These are phyloP conservation scores for Andrena praecox DNA, from an alignment of 2,888 invertebrate genomes.

Conservation along the genomic window DNA sequence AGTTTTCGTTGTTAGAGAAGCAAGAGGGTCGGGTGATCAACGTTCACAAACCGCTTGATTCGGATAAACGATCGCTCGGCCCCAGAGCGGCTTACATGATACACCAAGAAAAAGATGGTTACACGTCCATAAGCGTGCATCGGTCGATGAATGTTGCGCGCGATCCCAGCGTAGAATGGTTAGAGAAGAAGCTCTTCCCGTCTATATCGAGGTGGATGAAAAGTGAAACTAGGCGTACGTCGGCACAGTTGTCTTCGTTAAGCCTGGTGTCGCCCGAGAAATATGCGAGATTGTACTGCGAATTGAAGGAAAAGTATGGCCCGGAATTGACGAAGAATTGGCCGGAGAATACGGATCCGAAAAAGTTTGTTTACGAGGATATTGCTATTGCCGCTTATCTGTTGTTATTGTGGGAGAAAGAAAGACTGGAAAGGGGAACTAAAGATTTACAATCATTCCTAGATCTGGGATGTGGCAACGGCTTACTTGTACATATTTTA, in stretches of 20 bases:
- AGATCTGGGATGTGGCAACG: constrained; percentile 99
- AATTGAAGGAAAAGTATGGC: constrained; percentile 92
- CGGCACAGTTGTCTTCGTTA: constrained; percentile 86
- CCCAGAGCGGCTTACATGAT: constrained; percentile 78
- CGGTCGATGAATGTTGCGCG: constrained; percentile 15
- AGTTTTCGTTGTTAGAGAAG: constrained; percentile 83
- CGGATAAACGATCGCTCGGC: constrained; percentile 84
- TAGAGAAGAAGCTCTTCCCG: constrained; percentile 86
- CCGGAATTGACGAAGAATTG: constrained; percentile 92
- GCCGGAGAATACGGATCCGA: constrained; percentile 97
- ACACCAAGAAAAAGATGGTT: constrained; percentile 60
- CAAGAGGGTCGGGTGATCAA: constrained; percentile 84
- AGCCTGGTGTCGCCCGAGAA: constrained; percentile 88
- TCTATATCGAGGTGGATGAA: constrained; percentile 89
- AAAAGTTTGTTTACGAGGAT: constrained; percentile 98
- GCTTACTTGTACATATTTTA: constrained; percentile 95
- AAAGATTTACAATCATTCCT: constrained; percentile 89
- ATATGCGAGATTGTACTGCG: constrained; percentile 90
- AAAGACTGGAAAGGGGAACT: constrained; percentile 84
- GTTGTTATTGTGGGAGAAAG: constrained; percentile 91
- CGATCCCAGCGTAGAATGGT: constrained; percentile 85
- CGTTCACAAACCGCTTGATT: constrained; percentile 85
- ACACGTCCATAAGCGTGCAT: constrained; percentile 59
- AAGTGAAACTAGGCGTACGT: constrained; percentile 76
- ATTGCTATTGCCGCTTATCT: constrained; percentile 96